Evolutionary conservation across 2,113 vertebrate genomes (phyloP).

Genomic region (Crotophaga sulcirostris): DNA sequence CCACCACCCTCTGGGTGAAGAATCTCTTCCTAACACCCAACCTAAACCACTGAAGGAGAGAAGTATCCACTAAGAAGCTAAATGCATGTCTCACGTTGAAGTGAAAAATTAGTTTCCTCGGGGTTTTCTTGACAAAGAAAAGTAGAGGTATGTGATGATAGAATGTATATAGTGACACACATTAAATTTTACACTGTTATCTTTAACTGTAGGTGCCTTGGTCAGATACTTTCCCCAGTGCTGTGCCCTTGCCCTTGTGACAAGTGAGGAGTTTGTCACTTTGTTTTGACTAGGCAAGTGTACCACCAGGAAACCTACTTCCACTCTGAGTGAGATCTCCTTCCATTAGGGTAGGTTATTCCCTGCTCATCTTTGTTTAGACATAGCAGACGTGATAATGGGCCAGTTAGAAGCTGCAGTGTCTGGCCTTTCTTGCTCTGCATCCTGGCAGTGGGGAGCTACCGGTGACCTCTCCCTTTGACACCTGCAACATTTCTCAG

Average conservation of each 20-base stretch:
- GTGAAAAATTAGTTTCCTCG: neutral
- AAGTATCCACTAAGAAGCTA: neutral
- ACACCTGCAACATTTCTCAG: neutral
- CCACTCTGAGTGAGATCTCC: neutral
- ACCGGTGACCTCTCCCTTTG: fast-evolving
- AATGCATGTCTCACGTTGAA: neutral
- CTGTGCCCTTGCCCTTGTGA: fast-evolving
- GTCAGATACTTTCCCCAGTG: neutral
- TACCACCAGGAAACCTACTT: neutral
- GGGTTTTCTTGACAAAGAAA: neutral
- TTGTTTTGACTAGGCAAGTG: neutral
- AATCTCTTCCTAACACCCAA: no score
- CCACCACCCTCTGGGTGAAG: no score
- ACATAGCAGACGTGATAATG: fast-evolving
- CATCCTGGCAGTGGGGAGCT: fast-evolving
- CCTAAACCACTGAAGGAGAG: neutral
- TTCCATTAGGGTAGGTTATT: neutral
- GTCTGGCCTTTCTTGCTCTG: neutral
- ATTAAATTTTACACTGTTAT: neutral
- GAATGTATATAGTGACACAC: neutral
- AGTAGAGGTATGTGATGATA: neutral
- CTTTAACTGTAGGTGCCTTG: neutral
- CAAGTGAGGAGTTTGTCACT: fast-evolving
- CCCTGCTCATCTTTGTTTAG: neutral
- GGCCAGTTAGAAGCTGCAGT: neutral